These are phyloP conservation scores for Ptiloglossa arizonensis DNA, from an alignment of 1,140 invertebrate species.

Conservation along the genomic window DNA sequence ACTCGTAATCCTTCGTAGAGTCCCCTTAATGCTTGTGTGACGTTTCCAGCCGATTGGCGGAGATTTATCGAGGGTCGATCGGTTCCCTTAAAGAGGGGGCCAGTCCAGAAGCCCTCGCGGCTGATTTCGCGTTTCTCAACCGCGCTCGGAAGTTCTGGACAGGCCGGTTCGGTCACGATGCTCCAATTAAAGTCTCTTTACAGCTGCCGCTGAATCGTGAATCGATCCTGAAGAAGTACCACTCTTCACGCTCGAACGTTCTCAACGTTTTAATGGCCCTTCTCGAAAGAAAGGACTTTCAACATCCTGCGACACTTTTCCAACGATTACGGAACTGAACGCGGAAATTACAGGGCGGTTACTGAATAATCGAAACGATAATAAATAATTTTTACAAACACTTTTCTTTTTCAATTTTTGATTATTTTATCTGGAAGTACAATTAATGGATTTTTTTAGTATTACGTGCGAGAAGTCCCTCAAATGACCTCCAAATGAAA, in stretches of 20 bases:
- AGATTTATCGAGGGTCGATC: slow-evolving; percentile 60
- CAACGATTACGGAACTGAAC: too few species aligned
- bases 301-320: too few species aligned
- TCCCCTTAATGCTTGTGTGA: slow-evolving; percentile 55
- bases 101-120: slow-evolving; percentile 36
- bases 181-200: slow-evolving; percentile 50
- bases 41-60: slow-evolving; percentile 54
- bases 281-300: background rate
- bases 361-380: too few species aligned
- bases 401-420: too few species aligned
- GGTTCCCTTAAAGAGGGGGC: slow-evolving; percentile 22
- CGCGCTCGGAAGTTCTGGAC: slow-evolving; percentile 29
- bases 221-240: background rate
- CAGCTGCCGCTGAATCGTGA: slow-evolving; percentile 29
- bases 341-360: too few species aligned
- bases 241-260: background rate
- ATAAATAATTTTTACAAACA: too few species aligned
- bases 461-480: too few species aligned
- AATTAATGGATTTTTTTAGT: too few species aligned
- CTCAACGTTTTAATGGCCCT: background rate
- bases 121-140: slow-evolving; percentile 38
- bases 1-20: slow-evolving; percentile 52
- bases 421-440: too few species aligned
- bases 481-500: too few species aligned
- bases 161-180: slow-evolving; percentile 44